Conservation (phyloP, 2,888 invertebrate species). For the Malthinus seriepunctatus region DNA sequence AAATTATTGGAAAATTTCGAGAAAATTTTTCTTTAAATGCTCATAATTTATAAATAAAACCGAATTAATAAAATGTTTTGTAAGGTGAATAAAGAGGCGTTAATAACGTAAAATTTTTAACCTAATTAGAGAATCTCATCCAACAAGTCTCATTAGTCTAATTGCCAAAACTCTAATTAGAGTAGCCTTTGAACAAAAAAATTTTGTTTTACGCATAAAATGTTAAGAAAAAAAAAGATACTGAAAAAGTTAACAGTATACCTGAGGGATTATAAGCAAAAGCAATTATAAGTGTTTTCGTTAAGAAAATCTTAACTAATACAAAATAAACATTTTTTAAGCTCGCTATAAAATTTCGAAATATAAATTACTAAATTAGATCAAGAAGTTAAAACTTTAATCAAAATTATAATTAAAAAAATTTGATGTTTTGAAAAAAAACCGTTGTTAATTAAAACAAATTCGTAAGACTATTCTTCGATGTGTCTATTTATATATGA, state of each 20-base stretch:
- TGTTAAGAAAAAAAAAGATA: slow-evolving; percentile 1
- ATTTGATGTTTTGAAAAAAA: neutral
- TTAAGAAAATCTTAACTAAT: slow-evolving; percentile 1
- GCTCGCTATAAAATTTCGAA: neutral
- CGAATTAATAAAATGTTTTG: slow-evolving; percentile 11
- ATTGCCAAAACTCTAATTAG: slow-evolving; percentile 23
- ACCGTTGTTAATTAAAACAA: neutral
- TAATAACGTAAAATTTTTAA: slow-evolving; percentile 21
- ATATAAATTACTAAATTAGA: slow-evolving; percentile 4
- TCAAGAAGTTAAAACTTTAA: neutral
- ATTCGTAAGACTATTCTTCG: neutral
- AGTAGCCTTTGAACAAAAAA: slow-evolving; percentile 11
- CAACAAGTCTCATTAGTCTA: slow-evolving; percentile 17
- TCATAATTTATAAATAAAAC: neutral
- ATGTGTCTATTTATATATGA: neutral
- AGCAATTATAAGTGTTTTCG: slow-evolving; percentile 3
- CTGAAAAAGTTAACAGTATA: neutral
- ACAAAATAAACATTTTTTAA: slow-evolving; percentile 6
- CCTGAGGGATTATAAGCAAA: slow-evolving; percentile 12
- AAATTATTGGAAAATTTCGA: neutral
- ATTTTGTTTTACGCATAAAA: slow-evolving; percentile 6
- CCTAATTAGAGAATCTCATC: slow-evolving; percentile 22
- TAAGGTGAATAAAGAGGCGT: slow-evolving; percentile 18
- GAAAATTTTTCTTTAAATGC: slow-evolving; percentile 3
- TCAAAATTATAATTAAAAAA: neutral